These are phyloP conservation scores for Rhinolophus sinicus DNA, from an alignment of 2,113 vertebrate genomes.

Conservation along the genomic window DNA sequence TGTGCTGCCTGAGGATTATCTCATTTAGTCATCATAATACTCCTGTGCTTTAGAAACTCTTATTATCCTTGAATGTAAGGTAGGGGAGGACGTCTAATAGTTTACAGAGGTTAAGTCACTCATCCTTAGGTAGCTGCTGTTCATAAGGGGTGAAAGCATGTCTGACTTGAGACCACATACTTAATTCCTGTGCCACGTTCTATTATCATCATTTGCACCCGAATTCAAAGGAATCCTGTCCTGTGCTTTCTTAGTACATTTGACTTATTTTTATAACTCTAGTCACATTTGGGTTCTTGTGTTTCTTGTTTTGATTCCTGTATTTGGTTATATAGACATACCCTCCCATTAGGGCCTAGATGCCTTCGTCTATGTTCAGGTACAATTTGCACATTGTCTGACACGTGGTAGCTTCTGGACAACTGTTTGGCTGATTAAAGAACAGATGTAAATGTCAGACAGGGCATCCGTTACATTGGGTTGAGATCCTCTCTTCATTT, in stretches of 20 bases:
- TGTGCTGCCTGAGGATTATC: neutral
- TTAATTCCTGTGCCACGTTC: neutral
- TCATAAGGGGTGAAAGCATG: neutral
- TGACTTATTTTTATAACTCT: neutral
- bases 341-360: neutral
- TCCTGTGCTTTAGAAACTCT: neutral
- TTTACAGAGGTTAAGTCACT: neutral
- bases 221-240: neutral
- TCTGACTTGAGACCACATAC: neutral
- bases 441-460: neutral
- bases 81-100: neutral
- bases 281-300: neutral
- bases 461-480: neutral
- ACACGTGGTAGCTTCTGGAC: neutral
- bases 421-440: neutral
- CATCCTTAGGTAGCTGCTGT: neutral
- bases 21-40: neutral
- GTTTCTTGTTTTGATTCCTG: neutral
- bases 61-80: neutral
- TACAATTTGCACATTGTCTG: neutral
- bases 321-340: neutral
- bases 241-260: neutral
- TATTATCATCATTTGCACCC: neutral
- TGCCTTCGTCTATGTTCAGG: neutral
- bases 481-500: neutral